Conservation (phyloP, 2,888 invertebrate genomes). For the Aleiodes testaceus region DNA sequence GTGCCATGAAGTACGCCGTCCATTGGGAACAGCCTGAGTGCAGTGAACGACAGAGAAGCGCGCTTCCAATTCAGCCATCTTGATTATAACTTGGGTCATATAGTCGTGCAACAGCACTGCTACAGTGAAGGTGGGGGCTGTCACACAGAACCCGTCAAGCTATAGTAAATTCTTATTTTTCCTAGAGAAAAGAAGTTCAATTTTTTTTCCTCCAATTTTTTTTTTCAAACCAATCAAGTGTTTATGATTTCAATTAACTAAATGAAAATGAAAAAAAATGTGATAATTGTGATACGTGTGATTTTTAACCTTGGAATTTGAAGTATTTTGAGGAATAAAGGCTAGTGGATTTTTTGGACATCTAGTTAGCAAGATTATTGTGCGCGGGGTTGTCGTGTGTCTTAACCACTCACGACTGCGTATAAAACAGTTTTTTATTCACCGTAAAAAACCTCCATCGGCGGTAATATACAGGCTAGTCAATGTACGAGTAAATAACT, state of each 20-base stretch:
- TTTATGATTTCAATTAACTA: neutral
- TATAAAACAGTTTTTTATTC: neutral
- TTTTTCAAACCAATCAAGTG: conserved; percentile 1
- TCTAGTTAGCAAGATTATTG: neutral
- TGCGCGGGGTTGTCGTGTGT: conserved; percentile 21
- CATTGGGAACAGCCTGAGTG: conserved; percentile 2
- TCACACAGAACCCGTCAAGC: conserved; percentile 46
- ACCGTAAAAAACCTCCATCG: conserved; percentile 14
- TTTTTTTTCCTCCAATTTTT: conserved; percentile 42
- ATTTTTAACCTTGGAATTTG: conserved; percentile 18
- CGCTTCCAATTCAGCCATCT: conserved; percentile 50
- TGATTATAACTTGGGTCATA: conserved; percentile 34
- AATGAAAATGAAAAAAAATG: neutral
- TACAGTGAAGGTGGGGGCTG: conserved; percentile 51
- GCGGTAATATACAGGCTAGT: neutral
- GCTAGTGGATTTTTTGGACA: no score
- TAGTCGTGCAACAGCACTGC: conserved; percentile 40
- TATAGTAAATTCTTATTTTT: conserved; percentile 1
- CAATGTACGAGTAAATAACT: neutral
- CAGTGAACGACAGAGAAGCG: conserved; percentile 6
- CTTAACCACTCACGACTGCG: conserved; percentile 30
- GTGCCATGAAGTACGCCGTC: neutral
- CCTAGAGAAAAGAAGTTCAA: conserved; percentile 4
- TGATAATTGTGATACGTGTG: neutral
- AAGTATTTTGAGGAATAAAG: neutral